Evolutionary conservation across 2,797 vertebrate species (phyloP), one percentile per base, ranked within the genome.

Genomic region (Anabas testudineus): DNA sequence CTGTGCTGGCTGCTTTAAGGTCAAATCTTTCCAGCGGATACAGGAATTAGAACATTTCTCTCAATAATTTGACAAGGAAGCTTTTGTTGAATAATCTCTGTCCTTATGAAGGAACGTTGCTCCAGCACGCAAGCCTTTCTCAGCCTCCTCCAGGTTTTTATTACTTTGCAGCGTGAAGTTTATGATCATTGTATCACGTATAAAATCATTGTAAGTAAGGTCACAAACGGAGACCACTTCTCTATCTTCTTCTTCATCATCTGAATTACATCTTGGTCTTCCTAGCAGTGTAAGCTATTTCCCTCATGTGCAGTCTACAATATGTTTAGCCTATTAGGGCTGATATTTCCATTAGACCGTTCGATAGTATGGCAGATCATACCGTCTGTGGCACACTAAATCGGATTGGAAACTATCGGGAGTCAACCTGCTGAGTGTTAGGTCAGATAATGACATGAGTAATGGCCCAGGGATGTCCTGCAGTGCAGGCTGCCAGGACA

Each of bases 11-110:
- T 62, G 61, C 81, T 26, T 57, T 7, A 0, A 59, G 87, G 83
- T 89, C 73, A 81, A 46, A 56, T 57, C 34, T 86, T 88, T 90
- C 82, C 87, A 87, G 64, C 32, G 65, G 58, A 87, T 60, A 30
- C 4, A 0, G 42, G 52, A 82, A 67, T 80, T 48, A 28, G 1
- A 66, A 22, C 0, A 1, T 34, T 59, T 74, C 42, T 62, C 9
- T 46, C 24, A 28, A 63, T 76, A 51, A 74, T 48, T 53, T 41
- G 43, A 67, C 19, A 56, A 56, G 24, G 34, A 55, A 21, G 24
- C 26, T 54, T 62, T 53, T 45, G 46, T 57, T 28, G 65, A 13
- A 54, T 36, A 53, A 58, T 70, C 49, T 54, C 24, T 12, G 10
- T 41, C 42, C 49, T 65, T 57, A 62, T 39, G 8, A 21, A 39